A percentile compares a stretch with the other conserved stretches of the same genome.
phyloP scores from a whole-genome alignment of 2,797 vertebrate species.

The Sciaenops ocellatus region DNA sequence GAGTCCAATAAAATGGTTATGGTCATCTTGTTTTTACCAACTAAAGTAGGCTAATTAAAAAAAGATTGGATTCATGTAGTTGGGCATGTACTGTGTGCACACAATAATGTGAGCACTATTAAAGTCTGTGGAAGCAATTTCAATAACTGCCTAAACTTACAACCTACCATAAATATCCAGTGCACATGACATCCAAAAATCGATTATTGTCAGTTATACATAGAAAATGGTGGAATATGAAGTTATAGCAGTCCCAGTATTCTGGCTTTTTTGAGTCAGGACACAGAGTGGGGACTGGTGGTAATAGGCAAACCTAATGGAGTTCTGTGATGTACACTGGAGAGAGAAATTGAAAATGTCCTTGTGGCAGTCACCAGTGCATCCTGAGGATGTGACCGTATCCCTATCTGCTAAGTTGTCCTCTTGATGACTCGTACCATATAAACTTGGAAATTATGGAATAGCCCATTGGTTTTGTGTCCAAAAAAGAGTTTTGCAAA shows the following conservation, averaged over 20 bases:
- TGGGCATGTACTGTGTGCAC: neutral
- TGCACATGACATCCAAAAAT: conserved; percentile 3
- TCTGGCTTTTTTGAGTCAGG: conserved; percentile 9
- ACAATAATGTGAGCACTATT: conserved; percentile 5
- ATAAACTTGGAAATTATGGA: neutral
- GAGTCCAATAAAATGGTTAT: neutral
- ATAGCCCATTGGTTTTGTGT: neutral
- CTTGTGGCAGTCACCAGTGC: conserved; percentile 21
- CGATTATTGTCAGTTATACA: conserved; percentile 22
- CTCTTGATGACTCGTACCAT: neutral
- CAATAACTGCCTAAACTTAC: neutral
- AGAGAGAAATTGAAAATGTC: conserved; percentile 29
- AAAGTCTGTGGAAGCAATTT: neutral
- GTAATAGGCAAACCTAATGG: conserved; percentile 34
- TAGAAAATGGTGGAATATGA: conserved; percentile 1
- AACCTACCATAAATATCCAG: neutral
- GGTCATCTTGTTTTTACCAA: conserved; percentile 17
- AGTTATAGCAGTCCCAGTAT: neutral
- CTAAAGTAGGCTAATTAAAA: conserved; percentile 4
- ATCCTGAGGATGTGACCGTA: conserved; percentile 2
- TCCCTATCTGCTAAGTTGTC: neutral
- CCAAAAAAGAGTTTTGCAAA: conserved; percentile 3
- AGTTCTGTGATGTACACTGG: conserved; percentile 24
- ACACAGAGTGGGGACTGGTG: conserved; percentile 17
- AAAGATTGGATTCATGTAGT: neutral